Conservation (phyloP, 2,797 vertebrate genomes). For the Enteromius thamalakanensis region DNA sequence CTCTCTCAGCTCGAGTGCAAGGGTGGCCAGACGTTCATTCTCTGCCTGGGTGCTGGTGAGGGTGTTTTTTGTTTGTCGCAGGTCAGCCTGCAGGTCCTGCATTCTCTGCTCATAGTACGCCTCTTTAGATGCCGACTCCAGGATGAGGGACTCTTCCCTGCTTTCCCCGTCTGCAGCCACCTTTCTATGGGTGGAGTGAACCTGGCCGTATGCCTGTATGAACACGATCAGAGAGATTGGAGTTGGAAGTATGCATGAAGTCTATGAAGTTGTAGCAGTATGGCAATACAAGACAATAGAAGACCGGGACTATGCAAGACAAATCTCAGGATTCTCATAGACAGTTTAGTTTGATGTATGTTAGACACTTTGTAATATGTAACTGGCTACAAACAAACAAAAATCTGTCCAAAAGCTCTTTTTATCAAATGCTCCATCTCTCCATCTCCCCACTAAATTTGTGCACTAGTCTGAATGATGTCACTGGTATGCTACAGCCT, state of each 20-base stretch:
- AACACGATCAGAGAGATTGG: neutral
- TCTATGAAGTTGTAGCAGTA: neutral
- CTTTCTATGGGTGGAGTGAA: slow-evolving; percentile 93
- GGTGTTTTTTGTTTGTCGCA: slow-evolving; percentile 85
- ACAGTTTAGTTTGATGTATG: neutral
- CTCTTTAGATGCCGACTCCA: slow-evolving; percentile 96
- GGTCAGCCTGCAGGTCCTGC: slow-evolving; percentile 91
- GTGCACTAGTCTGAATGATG: slow-evolving; percentile 31
- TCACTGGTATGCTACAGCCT: slow-evolving; percentile 29
- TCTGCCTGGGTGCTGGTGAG: slow-evolving; percentile 87
- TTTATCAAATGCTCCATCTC: neutral
- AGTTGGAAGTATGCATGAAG: neutral
- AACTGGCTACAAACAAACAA: slow-evolving; percentile 18
- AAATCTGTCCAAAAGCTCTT: neutral
- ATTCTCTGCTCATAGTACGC: slow-evolving; percentile 93
- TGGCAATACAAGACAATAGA: neutral
- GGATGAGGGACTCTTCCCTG: slow-evolving; percentile 94
- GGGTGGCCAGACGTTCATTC: slow-evolving; percentile 87
- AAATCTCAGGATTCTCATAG: slow-evolving; percentile 25
- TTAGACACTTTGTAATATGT: slow-evolving; percentile 13
- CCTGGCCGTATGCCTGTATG: slow-evolving; percentile 93
- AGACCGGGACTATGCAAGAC: neutral
- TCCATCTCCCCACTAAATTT: neutral
- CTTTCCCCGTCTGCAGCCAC: slow-evolving; percentile 96
- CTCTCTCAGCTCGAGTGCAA: slow-evolving; percentile 90